phyloP scores from a whole-genome alignment of 2,888 invertebrate genomes.

The Eristalis intricaria region DNA sequence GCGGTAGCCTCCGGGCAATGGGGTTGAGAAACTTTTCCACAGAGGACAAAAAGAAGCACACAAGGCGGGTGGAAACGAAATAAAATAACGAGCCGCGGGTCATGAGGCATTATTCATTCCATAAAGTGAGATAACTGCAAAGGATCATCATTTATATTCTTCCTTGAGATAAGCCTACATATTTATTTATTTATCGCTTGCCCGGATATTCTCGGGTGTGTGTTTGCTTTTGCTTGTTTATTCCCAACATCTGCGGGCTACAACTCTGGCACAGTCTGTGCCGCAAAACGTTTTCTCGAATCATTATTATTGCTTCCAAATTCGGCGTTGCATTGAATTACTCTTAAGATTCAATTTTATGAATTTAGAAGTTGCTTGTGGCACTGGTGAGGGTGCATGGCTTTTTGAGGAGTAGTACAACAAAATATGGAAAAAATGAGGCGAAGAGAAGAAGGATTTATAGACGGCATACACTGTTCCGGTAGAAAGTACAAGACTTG shows the following conservation, averaged over 20 bases:
- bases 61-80: conserved; percentile 5
- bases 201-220: background rate
- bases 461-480: no score
- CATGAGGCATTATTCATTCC: conserved; percentile 60
- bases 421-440: no score
- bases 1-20: background rate
- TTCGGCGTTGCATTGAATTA: no score
- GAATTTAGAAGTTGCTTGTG: no score
- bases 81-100: conserved; percentile 49
- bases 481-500: no score
- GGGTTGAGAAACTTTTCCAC: background rate
- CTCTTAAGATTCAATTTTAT: no score
- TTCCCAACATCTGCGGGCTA: background rate
- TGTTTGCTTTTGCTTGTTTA: background rate
- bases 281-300: background rate
- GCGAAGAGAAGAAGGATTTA: no score
- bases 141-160: conserved; percentile 67
- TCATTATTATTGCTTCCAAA: no score
- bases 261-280: conserved; percentile 9
- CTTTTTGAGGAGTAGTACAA: no score
- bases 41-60: background rate
- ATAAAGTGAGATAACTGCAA: conserved; percentile 65
- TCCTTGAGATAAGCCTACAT: conserved; percentile 19
- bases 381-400: no score
- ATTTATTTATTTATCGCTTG: conserved; percentile 40